These are phyloP conservation scores for Cactoblastis cactorum DNA, from an alignment of 2,888 invertebrate species.

Conservation along the genomic window DNA sequence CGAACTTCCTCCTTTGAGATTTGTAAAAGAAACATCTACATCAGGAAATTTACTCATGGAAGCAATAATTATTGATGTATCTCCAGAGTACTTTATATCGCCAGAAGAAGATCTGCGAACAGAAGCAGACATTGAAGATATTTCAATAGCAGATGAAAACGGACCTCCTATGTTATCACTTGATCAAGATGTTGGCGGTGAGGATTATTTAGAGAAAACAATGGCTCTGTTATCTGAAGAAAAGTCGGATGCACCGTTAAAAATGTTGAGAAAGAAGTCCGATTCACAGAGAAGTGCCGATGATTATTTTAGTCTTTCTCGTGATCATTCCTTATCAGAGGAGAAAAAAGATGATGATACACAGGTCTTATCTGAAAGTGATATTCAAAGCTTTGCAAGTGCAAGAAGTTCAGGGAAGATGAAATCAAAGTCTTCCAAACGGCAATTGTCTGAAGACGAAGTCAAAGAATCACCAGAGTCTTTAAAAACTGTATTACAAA, in stretches of 20 bases:
- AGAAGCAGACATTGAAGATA: conserved; percentile 92
- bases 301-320: conserved; percentile 82
- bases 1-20: conserved; percentile 91
- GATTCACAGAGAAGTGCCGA: conserved; percentile 81
- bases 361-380: conserved; percentile 78
- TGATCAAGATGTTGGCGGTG: conserved; percentile 72
- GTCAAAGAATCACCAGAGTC: conserved; percentile 52
- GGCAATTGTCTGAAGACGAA: conserved; percentile 41
- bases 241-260: conserved; percentile 74
- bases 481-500: conserved; percentile 45
- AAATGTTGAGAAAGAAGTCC: conserved; percentile 83
- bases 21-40: conserved; percentile 93
- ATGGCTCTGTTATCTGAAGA: conserved; percentile 72
- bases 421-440: conserved; percentile 54
- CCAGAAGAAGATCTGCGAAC: conserved; percentile 90
- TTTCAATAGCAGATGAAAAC: conserved; percentile 88
- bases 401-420: conserved; percentile 79
- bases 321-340: conserved; percentile 80
- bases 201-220: conserved; percentile 77
- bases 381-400: conserved; percentile 83
- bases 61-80: conserved; percentile 93
- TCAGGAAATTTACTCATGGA: conserved; percentile 94
- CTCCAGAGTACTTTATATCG: conserved; percentile 89
- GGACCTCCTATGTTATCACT: conserved; percentile 62
- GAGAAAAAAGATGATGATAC: conserved; percentile 81